A percentile compares a stretch with the other conserved stretches of the same genome.
Conservation (phyloP, 2,888 invertebrate species). For the Euphydryas editha region DNA sequence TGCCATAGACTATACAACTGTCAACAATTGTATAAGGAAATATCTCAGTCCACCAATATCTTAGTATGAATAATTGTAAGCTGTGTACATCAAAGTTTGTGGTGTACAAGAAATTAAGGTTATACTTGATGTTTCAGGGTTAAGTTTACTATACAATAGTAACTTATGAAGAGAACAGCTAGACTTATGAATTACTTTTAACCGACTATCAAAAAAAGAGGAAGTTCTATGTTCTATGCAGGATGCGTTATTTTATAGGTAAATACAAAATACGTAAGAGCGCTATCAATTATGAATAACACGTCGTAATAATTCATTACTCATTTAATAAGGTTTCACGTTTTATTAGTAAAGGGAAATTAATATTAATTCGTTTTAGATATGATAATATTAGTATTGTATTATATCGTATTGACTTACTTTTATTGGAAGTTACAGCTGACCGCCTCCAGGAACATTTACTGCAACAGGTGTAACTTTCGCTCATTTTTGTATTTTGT, state of each 20-base stretch:
- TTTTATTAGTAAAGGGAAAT: not conserved
- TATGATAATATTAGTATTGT: not conserved
- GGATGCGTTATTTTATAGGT: no score
- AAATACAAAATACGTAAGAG: slow-evolving; percentile 26
- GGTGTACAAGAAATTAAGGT: slow-evolving; percentile 31
- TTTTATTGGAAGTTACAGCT: slow-evolving; percentile 52
- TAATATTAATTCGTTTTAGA: not conserved
- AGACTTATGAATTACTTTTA: not conserved
- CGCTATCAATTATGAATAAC: slow-evolving; percentile 25
- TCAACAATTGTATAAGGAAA: slow-evolving; percentile 33
- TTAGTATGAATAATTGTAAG: slow-evolving; percentile 31
- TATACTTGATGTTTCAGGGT: slow-evolving; percentile 24
- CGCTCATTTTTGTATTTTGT: slow-evolving; percentile 56
- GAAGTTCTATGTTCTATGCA: no score
- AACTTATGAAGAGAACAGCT: not conserved
- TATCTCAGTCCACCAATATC: slow-evolving; percentile 29
- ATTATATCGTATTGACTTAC: slow-evolving; percentile 58
- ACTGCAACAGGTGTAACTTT: slow-evolving; percentile 60
- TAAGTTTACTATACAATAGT: slow-evolving; percentile 18
- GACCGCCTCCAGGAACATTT: slow-evolving; percentile 59
- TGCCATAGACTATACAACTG: slow-evolving; percentile 45
- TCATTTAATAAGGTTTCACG: not conserved
- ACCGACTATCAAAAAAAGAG: no score
- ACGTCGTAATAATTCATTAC: slow-evolving; percentile 20
- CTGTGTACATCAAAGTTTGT: slow-evolving; percentile 31